phyloP scores from a whole-genome alignment of 2,888 invertebrate species.

The Megastigmus dorsalis region DNA sequence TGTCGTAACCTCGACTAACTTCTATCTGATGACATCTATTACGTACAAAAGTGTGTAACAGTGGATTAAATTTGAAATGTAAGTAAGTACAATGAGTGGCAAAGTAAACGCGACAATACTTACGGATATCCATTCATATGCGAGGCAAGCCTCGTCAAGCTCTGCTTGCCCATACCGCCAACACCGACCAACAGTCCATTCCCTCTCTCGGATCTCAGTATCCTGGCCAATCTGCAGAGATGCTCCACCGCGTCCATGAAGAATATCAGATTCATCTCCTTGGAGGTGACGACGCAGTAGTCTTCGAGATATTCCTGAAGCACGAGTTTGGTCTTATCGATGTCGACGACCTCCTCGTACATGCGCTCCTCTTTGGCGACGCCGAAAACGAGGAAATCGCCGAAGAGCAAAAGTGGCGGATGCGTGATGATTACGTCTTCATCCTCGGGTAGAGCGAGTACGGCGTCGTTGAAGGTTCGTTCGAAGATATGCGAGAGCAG shows the following conservation, averaged over 20 bases:
- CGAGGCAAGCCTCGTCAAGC: constrained; percentile 88
- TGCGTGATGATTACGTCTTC: constrained; percentile 78
- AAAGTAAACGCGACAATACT: constrained; percentile 47
- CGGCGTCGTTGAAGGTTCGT: constrained; percentile 79
- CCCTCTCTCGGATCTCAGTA: constrained; percentile 89
- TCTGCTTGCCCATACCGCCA: constrained; percentile 93
- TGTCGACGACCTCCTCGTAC: constrained; percentile 89
- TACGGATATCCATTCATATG: constrained; percentile 89
- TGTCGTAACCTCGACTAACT: constrained; percentile 88
- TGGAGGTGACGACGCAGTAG: constrained; percentile 84
- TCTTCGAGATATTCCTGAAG: constrained; percentile 88
- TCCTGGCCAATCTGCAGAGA: constrained; percentile 88
- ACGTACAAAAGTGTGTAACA: too few species aligned
- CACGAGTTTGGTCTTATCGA: constrained; percentile 81
- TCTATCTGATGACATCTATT: constrained; percentile 91
- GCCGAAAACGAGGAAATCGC: constrained; percentile 88
- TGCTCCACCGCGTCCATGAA: constrained; percentile 94
- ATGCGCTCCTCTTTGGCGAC: constrained; percentile 83
- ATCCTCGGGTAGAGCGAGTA: constrained; percentile 77
- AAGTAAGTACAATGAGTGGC: too few species aligned
- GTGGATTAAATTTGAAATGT: too few species aligned
- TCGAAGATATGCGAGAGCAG: constrained; percentile 82
- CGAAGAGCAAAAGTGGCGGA: constrained; percentile 85
- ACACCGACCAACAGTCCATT: constrained; percentile 92
- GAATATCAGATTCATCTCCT: constrained; percentile 89